Percentiles rank a stretch among this genome's conserved stretches.
Evolutionary conservation across 2,888 invertebrate genomes (phyloP).

Genomic region (Lobophora halterata): DNA sequence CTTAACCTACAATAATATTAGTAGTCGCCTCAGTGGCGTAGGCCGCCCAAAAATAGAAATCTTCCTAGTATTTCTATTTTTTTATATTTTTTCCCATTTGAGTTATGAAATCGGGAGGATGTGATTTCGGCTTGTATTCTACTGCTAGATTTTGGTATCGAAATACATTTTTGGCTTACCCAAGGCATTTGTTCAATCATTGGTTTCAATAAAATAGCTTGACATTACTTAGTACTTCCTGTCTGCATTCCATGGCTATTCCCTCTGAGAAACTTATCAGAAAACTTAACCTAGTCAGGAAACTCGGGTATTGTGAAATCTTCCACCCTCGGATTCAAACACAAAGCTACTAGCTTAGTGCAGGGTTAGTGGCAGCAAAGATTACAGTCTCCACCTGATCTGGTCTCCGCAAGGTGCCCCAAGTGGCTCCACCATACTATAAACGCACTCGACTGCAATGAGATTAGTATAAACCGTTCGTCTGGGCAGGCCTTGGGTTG

Average conservation of each 20-base stretch:
- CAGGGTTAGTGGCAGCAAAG: constrained; percentile 6
- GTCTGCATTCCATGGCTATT: too few relatives aligned
- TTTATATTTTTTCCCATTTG: too few relatives aligned
- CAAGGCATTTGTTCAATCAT: neutral
- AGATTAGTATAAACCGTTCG: constrained; percentile 57
- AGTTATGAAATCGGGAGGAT: too few relatives aligned
- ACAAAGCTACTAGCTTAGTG: constrained; percentile 4
- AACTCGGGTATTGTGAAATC: neutral
- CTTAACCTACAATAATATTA: too few relatives aligned
- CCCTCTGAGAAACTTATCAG: neutral
- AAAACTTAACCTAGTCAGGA: too few relatives aligned
- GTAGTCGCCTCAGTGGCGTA: too few relatives aligned
- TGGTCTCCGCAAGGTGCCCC: constrained; percentile 21
- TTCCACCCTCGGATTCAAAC: neutral
- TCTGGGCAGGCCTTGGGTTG: constrained; percentile 41
- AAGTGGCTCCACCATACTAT: constrained; percentile 37
- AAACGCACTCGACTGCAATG: constrained; percentile 53
- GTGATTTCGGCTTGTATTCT: too few relatives aligned
- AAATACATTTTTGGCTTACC: too few relatives aligned
- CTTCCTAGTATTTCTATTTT: too few relatives aligned
- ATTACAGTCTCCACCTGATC: constrained; percentile 17
- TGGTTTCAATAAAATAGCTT: constrained; percentile 7
- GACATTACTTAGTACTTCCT: too few relatives aligned
- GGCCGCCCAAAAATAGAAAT: too few relatives aligned
- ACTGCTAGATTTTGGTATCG: too few relatives aligned